phyloP scores from a whole-genome alignment of 2,113 vertebrate genomes.

The Leucosticte australis region DNA sequence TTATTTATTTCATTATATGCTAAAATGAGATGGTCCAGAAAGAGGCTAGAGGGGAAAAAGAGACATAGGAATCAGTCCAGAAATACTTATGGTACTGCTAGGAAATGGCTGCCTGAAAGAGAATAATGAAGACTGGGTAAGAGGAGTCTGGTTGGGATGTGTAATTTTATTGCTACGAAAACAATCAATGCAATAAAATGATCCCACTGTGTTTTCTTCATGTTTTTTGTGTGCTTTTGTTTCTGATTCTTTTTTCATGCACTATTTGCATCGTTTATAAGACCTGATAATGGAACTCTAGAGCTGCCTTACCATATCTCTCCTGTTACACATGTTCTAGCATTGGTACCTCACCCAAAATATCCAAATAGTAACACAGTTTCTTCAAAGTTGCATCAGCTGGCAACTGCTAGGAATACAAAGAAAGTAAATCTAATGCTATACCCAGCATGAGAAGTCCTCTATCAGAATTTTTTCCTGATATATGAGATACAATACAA shows the following conservation, averaged over 20 bases:
- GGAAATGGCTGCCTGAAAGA: background rate
- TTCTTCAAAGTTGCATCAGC: background rate
- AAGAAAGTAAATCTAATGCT: background rate
- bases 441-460: background rate
- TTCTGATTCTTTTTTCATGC: background rate
- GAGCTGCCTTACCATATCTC: background rate
- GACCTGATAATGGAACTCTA: background rate
- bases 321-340: background rate
- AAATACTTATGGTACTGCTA: background rate
- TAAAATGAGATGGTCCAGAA: background rate
- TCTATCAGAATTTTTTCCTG: background rate
- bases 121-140: background rate
- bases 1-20: background rate
- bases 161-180: background rate
- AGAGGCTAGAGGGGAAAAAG: background rate
- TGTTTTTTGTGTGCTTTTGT: background rate
- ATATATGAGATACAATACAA: background rate
- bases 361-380: background rate
- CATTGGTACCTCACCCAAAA: background rate
- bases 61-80: background rate
- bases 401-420: background rate
- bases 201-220: background rate
- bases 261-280: background rate
- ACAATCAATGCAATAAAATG: background rate
- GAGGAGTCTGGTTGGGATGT: background rate